Conservation (phyloP, 1,140 invertebrate genomes). For the Hetaerina americana region DNA sequence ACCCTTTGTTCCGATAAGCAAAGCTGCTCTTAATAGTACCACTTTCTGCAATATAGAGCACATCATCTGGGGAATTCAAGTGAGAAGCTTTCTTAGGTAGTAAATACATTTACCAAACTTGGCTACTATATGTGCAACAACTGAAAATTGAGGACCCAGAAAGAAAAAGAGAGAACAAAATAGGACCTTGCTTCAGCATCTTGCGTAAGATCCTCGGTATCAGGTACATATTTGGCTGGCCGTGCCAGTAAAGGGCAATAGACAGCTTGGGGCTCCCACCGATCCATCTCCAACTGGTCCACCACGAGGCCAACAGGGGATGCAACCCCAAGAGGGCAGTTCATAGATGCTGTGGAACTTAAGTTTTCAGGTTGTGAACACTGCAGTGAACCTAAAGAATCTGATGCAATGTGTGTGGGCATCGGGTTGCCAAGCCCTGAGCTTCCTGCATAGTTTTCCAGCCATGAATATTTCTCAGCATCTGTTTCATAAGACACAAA, state of each 20-base stretch:
- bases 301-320: conserved; percentile 27
- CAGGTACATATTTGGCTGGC: conserved; percentile 60
- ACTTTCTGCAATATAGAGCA: too few species aligned
- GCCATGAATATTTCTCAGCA: conserved; percentile 50
- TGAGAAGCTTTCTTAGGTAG: too few species aligned
- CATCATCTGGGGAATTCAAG: too few species aligned
- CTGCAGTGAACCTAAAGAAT: neutral
- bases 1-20: too few species aligned
- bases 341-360: conserved; percentile 14
- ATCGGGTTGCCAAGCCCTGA: conserved; percentile 47
- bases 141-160: too few species aligned
- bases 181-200: conserved; percentile 67
- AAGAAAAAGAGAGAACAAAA: too few species aligned
- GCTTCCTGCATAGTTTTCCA: conserved; percentile 62
- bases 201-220: conserved; percentile 74
- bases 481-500: conserved; percentile 23
- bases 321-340: conserved; percentile 21
- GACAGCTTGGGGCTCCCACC: conserved; percentile 42
- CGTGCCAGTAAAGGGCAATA: conserved; percentile 51
- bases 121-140: too few species aligned
- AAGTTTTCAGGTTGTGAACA: neutral
- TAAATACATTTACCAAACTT: too few species aligned
- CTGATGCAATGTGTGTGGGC: conserved; percentile 19
- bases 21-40: too few species aligned
- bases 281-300: conserved; percentile 56